Percentiles rank a stretch among this genome's conserved stretches.
These are phyloP conservation scores for Mythimna vitellina DNA, from an alignment of 2,888 invertebrate species.

Conservation along the genomic window DNA sequence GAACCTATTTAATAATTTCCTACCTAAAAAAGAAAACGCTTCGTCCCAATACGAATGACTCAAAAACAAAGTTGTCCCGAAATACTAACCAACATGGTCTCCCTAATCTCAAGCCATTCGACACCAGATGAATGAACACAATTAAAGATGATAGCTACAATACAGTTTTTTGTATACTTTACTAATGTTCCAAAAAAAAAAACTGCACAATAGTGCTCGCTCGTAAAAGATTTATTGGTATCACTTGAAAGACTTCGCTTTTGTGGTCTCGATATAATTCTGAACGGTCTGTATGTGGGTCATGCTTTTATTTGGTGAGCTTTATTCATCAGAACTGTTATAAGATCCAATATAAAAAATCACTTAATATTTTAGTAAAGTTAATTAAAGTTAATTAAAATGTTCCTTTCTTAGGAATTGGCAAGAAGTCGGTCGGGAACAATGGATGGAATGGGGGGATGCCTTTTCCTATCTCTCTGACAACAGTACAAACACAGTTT, in stretches of 20 bases:
- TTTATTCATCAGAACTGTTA: conserved; percentile 3
- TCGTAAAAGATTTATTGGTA: conserved; percentile 55
- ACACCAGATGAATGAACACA: conserved; percentile 54
- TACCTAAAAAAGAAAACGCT: neutral
- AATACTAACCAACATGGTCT: conserved; percentile 16
- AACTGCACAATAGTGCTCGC: conserved; percentile 37
- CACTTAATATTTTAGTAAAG: too few species aligned
- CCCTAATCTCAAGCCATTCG: conserved; percentile 38
- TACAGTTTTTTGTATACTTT: conserved; percentile 48
- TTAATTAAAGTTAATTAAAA: too few species aligned
- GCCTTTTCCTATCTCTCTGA: too few species aligned
- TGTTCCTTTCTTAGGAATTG: too few species aligned
- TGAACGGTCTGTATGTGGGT: conserved; percentile 29
- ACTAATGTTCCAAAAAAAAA: conserved; percentile 49
- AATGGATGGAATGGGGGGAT: too few species aligned
- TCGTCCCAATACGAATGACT: neutral
- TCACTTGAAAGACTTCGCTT: conserved; percentile 37
- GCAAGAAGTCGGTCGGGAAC: too few species aligned
- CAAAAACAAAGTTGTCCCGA: conserved; percentile 18
- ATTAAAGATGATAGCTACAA: conserved; percentile 52
- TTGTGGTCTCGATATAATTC: conserved; percentile 37
- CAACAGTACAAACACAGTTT: too few species aligned
- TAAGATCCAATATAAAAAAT: neutral
- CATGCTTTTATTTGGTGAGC: conserved; percentile 18
- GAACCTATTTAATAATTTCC: too few species aligned